Evolutionary conservation across 92 coral and sea anemone genomes (phyloP), one percentile per base, ranked within the genome.

Genomic region (Actinostola sp.): DNA sequence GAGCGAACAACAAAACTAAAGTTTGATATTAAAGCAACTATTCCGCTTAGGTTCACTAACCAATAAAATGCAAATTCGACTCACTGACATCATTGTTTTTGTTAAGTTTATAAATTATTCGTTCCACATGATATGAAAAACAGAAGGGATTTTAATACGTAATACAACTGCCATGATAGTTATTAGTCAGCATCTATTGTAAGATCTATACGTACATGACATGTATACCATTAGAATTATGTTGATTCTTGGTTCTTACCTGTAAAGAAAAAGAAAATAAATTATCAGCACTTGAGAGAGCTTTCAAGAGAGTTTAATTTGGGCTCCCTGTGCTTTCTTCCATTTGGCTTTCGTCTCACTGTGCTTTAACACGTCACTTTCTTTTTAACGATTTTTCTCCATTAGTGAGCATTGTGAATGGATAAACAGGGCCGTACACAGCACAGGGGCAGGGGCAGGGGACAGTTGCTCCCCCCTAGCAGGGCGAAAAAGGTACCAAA

Each of bases 81-180:
- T n/a, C n/a, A n/a, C n/a, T n/a, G n/a, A n/a, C n/a, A n/a, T n/a
- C 62, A 21, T 1, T 68, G 74, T 68, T 68, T 68, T 68, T 39
- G 51, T 20, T 68, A 23, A 23, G 33, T 33, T 38, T 20, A 66
- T 68, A 8, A 68, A 52, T 68, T 68, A 68, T 68, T 50, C 63
- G 53, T 27, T 27, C 21, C 63, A 57, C 2, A 21, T 35, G 19
- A 3, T 3, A 26, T 21, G 2, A 54, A 54, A 54, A 54, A 54
- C 53, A 46, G 11, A 36, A 46, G 3, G 19, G 3, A 46, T 46
- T 7, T 17, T 52, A n/a, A n/a, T n/a, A n/a, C n/a, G n/a, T n/a
- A n/a, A n/a, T 36, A 36, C 42, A 11, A 4, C 42, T 4, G 42
- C 42, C 59, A 21, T 48, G n/a, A 48, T 48, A 52, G 11, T 8